phyloP scores from a whole-genome alignment of 2,888 invertebrate species.

The Rutpela maculata region DNA sequence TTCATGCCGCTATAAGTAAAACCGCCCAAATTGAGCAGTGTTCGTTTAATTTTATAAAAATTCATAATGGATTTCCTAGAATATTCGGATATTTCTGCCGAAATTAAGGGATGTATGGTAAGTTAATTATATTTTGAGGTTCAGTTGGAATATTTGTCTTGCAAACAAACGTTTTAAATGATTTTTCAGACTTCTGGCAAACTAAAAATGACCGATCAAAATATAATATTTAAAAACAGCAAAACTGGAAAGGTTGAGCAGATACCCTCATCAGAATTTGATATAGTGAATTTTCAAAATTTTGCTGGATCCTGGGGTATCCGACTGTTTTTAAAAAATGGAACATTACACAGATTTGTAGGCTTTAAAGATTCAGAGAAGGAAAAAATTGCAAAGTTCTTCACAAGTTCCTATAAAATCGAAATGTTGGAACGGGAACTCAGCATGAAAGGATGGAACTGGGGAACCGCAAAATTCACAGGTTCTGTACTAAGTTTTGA shows the following conservation, averaged over 20 bases:
- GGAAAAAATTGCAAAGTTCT: conserved; percentile 94
- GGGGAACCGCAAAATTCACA: conserved; percentile 96
- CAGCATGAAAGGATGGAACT: conserved; percentile 98
- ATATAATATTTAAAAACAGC: conserved; percentile 94
- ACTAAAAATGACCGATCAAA: conserved; percentile 93
- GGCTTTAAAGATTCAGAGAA: conserved; percentile 97
- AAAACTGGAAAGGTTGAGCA: conserved; percentile 98
- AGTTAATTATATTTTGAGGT: conserved; percentile 64
- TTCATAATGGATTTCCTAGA: conserved; percentile 89
- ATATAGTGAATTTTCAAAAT: conserved; percentile 93
- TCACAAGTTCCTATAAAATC: conserved; percentile 87
- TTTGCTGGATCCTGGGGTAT: conserved; percentile 94
- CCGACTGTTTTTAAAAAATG: conserved; percentile 92
- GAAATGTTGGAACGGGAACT: conserved; percentile 94
- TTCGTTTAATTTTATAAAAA: background rate
- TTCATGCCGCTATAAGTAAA: too few relatives aligned
- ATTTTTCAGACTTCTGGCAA: conserved; percentile 88
- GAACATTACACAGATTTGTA: conserved; percentile 91
- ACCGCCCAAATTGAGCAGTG: background rate
- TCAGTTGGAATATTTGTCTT: background rate
- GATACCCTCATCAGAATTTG: conserved; percentile 89
- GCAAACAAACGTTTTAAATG: conserved; percentile 30
- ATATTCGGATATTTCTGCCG: conserved; percentile 89
- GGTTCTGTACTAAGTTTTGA: conserved; percentile 92
- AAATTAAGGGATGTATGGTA: conserved; percentile 93